Percentiles rank a stretch among this genome's conserved stretches.
Evolutionary conservation across 1,140 invertebrate species (phyloP).

Genomic region (Scylla paramamosain): DNA sequence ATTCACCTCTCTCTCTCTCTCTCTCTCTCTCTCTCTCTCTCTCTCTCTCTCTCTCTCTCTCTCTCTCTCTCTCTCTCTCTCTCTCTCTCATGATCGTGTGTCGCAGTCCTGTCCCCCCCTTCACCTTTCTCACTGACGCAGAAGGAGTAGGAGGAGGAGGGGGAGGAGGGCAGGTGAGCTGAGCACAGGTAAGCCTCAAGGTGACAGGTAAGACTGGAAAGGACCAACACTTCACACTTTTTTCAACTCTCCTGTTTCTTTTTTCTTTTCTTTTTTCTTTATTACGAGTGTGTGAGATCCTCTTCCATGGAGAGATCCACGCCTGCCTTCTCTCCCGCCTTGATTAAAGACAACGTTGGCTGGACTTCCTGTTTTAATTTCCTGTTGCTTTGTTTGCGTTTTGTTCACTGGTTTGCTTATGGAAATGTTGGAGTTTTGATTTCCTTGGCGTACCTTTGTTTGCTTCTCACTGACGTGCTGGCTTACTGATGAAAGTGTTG

Average conservation of each 20-base stretch:
- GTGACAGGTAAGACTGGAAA: not conserved
- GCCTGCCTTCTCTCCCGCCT: not conserved
- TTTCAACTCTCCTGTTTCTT: no score
- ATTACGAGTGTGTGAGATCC: not conserved
- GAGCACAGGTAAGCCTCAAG: no score
- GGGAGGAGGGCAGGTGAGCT: not conserved
- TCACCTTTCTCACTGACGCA: no score
- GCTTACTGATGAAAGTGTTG: no score
- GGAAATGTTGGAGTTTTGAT: no score
- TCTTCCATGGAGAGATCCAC: not conserved
- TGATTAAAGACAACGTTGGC: not conserved
- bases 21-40: not conserved
- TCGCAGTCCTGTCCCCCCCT: no score
- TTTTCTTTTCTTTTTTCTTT: no score
- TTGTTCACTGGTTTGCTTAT: no score
- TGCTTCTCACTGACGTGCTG: no score
- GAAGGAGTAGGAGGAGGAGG: not conserved
- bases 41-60: conserved; percentile 15
- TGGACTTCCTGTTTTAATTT: not conserved
- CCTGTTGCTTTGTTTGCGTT: no score
- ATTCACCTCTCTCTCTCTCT: not conserved
- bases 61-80: conserved; percentile 31
- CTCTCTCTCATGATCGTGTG: not conserved
- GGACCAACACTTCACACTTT: not conserved
- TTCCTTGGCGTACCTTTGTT: no score